Evolutionary conservation across 2,113 vertebrate species (phyloP), one percentile per base, ranked within the genome.

Genomic region (Addax nasomaculatus): DNA sequence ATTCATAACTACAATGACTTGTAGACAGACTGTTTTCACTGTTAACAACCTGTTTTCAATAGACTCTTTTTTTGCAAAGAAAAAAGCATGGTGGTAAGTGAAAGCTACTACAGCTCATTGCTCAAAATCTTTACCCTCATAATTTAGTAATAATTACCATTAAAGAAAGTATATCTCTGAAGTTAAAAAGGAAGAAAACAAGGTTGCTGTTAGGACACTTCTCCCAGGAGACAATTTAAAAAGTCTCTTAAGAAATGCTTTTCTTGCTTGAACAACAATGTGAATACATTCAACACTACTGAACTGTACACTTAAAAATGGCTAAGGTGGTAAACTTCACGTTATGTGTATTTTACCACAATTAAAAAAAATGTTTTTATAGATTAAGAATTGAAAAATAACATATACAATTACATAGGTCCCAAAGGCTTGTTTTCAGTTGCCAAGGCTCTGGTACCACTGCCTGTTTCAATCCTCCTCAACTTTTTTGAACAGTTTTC

Each of bases 201-300:
- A 90, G n/a, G 30, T 95, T 84, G 90, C 16, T 58, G 11, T 92
- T n/a, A 97, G 64, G 64, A 76, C 16, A 95, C 90, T 94, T 93
- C 51, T 55, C 33, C 21, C n/a, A 23, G 15, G 8, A 96, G 15
- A 84, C 43, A 90, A 90, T n/a, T 23, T 11, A 89, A 90, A 12
- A 79, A 90, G 17, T 45, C 39, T 30, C 70, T 96, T 53, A 86
- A 85, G 79, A 88, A 70, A 64, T n/a, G 55, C 58, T 92, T 64
- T 80, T 79, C 67, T 93, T 93, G 25, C 39, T 87, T 90, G 16
- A 33, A 62, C 5, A 95, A 76, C 14, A 96, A 47, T 87, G 25
- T 85, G 29, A 76, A 81, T 79, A 67, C 39, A 93, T 33, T 95
- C 45, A 87, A 95, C 43, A 87, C n/a, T 45, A 93, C 21, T 47